These are phyloP conservation scores for Python bivittatus DNA, from an alignment of 2,113 vertebrate species.

Conservation along the genomic window DNA sequence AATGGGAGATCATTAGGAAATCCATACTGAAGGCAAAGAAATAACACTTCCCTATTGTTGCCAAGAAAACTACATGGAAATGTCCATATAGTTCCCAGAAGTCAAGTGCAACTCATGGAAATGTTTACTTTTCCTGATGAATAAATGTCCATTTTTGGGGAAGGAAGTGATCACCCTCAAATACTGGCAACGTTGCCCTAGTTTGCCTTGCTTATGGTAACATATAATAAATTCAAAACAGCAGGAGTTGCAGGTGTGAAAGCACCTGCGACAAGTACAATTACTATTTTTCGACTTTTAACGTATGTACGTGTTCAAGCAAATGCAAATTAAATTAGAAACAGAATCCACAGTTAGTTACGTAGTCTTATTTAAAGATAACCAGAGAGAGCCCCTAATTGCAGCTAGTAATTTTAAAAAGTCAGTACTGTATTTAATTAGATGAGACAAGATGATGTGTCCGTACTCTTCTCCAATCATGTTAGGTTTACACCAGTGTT, in stretches of 20 bases:
- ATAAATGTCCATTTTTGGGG: conserved; percentile 32
- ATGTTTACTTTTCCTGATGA: conserved; percentile 3
- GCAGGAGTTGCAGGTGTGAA: conserved; percentile 18
- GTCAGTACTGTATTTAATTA: conserved; percentile 7
- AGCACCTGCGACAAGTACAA: conserved; percentile 20
- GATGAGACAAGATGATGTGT: background rate
- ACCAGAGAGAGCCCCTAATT: conserved; percentile 17
- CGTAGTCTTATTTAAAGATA: conserved; percentile 4
- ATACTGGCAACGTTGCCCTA: conserved; percentile 45
- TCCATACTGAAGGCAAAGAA: background rate
- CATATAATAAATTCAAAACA: conserved; percentile 17
- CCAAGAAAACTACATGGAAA: background rate
- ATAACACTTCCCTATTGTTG: background rate
- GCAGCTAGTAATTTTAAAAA: background rate
- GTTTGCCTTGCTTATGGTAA: conserved; percentile 35
- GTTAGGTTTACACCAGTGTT: background rate
- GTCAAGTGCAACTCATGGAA: background rate
- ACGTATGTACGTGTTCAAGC: background rate
- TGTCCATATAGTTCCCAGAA: background rate
- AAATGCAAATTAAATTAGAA: conserved; percentile 44
- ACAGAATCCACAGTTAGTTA: conserved; percentile 29
- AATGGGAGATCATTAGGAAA: background rate
- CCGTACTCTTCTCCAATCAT: background rate
- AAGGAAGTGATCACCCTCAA: conserved; percentile 31
- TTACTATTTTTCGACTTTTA: conserved; percentile 27